A percentile compares a stretch with the other conserved stretches of the same genome.
Evolutionary conservation across 92 coral and sea anemone species (phyloP).

Genomic region (Paragorgia papillata): DNA sequence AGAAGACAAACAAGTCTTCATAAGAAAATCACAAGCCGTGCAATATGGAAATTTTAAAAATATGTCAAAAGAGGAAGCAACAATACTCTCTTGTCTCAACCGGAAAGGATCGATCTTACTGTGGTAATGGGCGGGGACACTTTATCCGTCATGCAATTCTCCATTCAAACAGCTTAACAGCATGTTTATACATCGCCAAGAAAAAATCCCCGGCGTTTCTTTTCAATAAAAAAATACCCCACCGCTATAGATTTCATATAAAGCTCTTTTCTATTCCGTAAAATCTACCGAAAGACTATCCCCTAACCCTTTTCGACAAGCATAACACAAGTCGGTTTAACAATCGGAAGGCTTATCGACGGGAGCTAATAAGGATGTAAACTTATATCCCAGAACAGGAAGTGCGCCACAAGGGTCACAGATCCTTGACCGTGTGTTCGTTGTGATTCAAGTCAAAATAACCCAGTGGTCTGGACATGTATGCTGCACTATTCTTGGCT

Average conservation of each 20-base stretch:
- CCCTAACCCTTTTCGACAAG: too few species aligned
- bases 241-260: too few species aligned
- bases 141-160: slow-evolving; percentile 36
- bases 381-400: slow-evolving; percentile 36
- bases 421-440: not conserved
- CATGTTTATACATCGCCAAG: too few species aligned
- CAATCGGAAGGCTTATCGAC: not conserved
- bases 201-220: not conserved
- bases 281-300: too few species aligned
- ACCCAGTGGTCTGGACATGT: not conserved
- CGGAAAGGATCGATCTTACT: slow-evolving; percentile 18
- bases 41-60: slow-evolving; percentile 20
- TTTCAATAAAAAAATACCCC: too few species aligned
- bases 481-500: not conserved
- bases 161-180: not conserved
- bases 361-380: slow-evolving; percentile 28
- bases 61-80: slow-evolving; percentile 19
- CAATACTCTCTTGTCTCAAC: slow-evolving; percentile 19
- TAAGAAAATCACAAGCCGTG: not conserved
- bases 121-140: slow-evolving; percentile 19
- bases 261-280: not conserved
- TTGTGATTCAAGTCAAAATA: not conserved
- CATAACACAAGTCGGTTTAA: not conserved
- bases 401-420: slow-evolving; percentile 34
- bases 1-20: not conserved